Base-by-base conservation (phyloP, 2,888 invertebrate species). In the Polydrusus pterygomalis region DNA sequence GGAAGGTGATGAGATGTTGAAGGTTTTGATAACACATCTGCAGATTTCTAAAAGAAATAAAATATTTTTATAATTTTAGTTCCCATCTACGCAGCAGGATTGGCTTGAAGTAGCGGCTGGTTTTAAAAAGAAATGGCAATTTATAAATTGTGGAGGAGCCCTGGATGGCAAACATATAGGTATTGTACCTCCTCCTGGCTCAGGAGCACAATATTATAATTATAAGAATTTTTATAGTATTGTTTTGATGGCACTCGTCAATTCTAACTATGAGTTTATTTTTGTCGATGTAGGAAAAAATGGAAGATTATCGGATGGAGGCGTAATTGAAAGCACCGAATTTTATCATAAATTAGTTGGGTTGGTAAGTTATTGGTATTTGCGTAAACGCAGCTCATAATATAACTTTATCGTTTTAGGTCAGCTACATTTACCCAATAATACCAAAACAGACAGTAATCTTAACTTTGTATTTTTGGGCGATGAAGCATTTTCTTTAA, bases 101-200 rank as follows among this genome's bases (percentile, higher is more conserved):
- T 45, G 45, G 45, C n/a, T 45, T 45, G 45, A 45, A n/a, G 45
- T 45, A 45, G 45, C 45, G n/a, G 45, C 45, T 45, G 45, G 45
- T 13, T 45, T 45, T 45, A 45, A 45, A 45, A 45, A 45, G 45
- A 45, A 45, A 45, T 45, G 45, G 45, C 45, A 45, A 45, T 45
- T 45, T 45, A 45, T 45, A 45, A 45, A 45, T n/a, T 45, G 45
- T n/a, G 45, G 45, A 45, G 45, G 45, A 45, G 45, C 38, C 45
- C 45, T 45, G 13, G 45, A 45, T 45, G 45, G 45, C 45, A 45
- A 45, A 45, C 45, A 38, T 38, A 45, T 45, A 45, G 10, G 45
- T 45, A 45, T 45, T 45, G 45, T 45, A 13, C 45, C 45, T 13
- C 45, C 45, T 45, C 45, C 45, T 45, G 10, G 38, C 38, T 38